Base-by-base conservation (phyloP, 2,113 vertebrate species). In the Urocolius indicus region DNA sequence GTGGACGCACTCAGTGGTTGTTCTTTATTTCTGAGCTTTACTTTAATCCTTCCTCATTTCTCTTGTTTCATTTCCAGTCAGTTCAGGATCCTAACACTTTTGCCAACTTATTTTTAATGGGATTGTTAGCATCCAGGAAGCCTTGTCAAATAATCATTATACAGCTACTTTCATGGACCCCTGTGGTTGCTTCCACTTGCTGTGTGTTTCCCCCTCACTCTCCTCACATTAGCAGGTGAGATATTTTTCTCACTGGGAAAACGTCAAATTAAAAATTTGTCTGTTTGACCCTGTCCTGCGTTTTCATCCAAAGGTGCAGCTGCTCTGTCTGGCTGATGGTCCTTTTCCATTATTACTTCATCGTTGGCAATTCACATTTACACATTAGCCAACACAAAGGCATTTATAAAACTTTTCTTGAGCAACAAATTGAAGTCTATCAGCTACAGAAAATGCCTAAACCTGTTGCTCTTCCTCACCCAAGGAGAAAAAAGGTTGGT, bases 11-110 rank as follows among this genome's bases (percentile, higher is more conserved):
- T 90, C 95, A 76, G 96, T 58, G 87, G 94, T 94, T 80, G 95
- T 77, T 92, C 95, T 96, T 94, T 95, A 79, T 94, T 95, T 91
- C 92, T 67, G 81, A 91, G 92, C 91, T 94, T 87, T 92, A 43
- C 95, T 96, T 95, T 97, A 96, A 97, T 94, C 95, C 95, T 90
- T 95, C 71, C 91, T 97, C 95, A 92, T 96, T 96, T 95, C 87
- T 85, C 77, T 87, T 90, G 80, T 96, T 96, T 96, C 87, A 93
- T 96, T 96, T 94, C 89, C 94, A 96, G 84, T 94, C 89, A 57
- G 81, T 89, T 93, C 86, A 92, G 87, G 90, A 85, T 93, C 89
- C 52, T 84, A 91, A 93, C 87, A 84, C 65, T 96, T 93, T 96
- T 95, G 92, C 95, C 96, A 96, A 89, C 87, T 91, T 91, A 87